Conservation (phyloP, 1,140 invertebrate genomes). For the Mylabris phalerata region DNA sequence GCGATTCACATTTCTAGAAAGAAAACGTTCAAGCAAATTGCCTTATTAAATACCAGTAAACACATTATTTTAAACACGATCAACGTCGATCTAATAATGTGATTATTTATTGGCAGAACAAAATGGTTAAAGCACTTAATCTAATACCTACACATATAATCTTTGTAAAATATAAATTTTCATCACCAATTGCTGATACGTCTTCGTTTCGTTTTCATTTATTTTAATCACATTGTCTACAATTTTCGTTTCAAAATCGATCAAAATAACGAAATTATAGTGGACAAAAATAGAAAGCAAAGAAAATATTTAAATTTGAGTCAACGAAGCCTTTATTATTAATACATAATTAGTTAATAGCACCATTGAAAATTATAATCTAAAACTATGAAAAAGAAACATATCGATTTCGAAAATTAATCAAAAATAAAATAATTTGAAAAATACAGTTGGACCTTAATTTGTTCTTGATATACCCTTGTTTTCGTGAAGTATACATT, state of each 20-base stretch:
- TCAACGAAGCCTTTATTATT: slow-evolving; percentile 13
- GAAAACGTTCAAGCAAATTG: slow-evolving; percentile 1
- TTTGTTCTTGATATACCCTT: slow-evolving; percentile 16
- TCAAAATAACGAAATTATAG: slow-evolving; percentile 5
- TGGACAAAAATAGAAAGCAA: slow-evolving; percentile 9
- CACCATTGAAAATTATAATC: slow-evolving; percentile 29
- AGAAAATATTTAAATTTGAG: slow-evolving; percentile 2
- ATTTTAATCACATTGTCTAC: slow-evolving; percentile 37
- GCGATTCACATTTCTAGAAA: slow-evolving; percentile 2
- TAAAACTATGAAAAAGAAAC: slow-evolving; percentile 19
- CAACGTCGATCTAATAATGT: not conserved
- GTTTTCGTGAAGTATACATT: slow-evolving; percentile 17
- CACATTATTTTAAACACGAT: not conserved
- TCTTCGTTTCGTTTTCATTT: slow-evolving; percentile 37
- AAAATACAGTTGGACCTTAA: slow-evolving; percentile 21
- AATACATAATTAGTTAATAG: slow-evolving; percentile 27
- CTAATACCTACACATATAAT: slow-evolving; percentile 22
- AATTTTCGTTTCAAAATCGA: slow-evolving; percentile 10
- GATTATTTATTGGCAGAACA: slow-evolving; percentile 3
- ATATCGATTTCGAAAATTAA: not conserved
- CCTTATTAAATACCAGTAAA: not conserved
- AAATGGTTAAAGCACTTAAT: slow-evolving; percentile 27
- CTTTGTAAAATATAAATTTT: slow-evolving; percentile 8
- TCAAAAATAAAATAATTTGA: slow-evolving; percentile 1
- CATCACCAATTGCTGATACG: slow-evolving; percentile 42